A percentile compares a stretch with the other conserved stretches of the same genome.
phyloP scores from a whole-genome alignment of 2,113 vertebrate genomes.

The Osmerus eperlanus region DNA sequence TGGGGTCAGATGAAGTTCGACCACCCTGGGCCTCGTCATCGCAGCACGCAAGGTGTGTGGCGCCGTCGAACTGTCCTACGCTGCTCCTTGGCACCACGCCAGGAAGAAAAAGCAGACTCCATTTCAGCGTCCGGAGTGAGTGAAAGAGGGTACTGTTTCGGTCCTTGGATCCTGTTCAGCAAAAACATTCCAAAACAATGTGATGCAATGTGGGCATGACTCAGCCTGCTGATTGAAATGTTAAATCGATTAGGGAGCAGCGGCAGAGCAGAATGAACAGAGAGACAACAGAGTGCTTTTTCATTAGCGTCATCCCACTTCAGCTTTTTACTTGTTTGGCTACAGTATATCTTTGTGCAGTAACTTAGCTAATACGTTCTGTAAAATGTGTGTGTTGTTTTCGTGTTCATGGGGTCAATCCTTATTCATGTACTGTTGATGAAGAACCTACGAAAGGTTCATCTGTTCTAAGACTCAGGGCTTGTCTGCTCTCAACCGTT shows the following conservation, averaged over 20 bases:
- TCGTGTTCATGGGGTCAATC: too few relatives aligned
- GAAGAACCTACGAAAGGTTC: too few relatives aligned
- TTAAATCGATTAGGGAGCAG: conserved; percentile 14
- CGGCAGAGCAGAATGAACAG: neutral
- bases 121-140: conserved; percentile 30
- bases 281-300: neutral
- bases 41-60: neutral
- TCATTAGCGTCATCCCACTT: neutral
- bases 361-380: neutral
- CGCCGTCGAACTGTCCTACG: conserved; percentile 1
- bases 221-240: conserved; percentile 29
- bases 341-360: neutral
- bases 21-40: neutral
- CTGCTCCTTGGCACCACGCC: conserved; percentile 18
- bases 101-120: conserved; percentile 19
- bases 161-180: conserved; percentile 4
- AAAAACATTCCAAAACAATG: conserved; percentile 19
- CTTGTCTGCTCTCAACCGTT: too few relatives aligned
- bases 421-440: too few relatives aligned
- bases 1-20: conserved; percentile 30
- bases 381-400: too few relatives aligned
- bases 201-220: conserved; percentile 34
- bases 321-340: conserved; percentile 3
- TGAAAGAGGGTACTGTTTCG: conserved; percentile 20
- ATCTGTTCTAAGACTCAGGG: too few relatives aligned